Evolutionary conservation across 2,888 invertebrate species (phyloP), one percentile per base, ranked within the genome.

Genomic region (Oscheius sp.): DNA sequence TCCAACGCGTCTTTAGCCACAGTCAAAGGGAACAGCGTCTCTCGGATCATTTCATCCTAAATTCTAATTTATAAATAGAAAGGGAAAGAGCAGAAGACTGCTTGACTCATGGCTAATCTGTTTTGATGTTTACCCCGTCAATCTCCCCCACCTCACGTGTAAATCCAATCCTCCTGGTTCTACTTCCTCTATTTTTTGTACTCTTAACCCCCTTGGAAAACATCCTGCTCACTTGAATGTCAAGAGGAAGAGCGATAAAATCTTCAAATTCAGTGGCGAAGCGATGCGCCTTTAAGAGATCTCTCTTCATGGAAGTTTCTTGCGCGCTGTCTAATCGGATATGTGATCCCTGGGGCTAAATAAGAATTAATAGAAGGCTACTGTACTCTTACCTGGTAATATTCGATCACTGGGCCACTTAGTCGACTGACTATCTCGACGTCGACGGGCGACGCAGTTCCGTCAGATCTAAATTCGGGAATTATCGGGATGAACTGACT

Each of bases 181-280:
- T n/a, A n/a, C n/a, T n/a, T n/a, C n/a, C n/a, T n/a, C n/a, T n/a
- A n/a, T n/a, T n/a, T n/a, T 45, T 45, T 45, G 45, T 16, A 45
- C 45, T 45, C 16, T 12, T 45, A 12, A 16, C 16, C 16, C 16
- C 16, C 53, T 21, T 21, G 12, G 21, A 53, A 53, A 49, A 49
- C 49, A 53, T 53, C 21, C 53, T 53, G 53, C 58, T 27, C 9
- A 61, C 61, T 43, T 61, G 61, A 18, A 18, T 6, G n/a, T 61
- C 45, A 21, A 43, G n/a, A 18, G 61, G n/a, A 0, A 66, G 23
- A 1, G 6, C 6, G 21, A 18, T 13, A 49, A 66, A 66, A n/a
- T 66, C 52, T n/a, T 49, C 66, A n/a, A 66, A 66, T 0, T 49
- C 52, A 1, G 52, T 16, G 29, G 66, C 66, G 21, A 66, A 66